Percentiles rank a stretch among this genome's conserved stretches.
phyloP scores from a whole-genome alignment of 2,113 vertebrate species.

The Excalfactoria chinensis region DNA sequence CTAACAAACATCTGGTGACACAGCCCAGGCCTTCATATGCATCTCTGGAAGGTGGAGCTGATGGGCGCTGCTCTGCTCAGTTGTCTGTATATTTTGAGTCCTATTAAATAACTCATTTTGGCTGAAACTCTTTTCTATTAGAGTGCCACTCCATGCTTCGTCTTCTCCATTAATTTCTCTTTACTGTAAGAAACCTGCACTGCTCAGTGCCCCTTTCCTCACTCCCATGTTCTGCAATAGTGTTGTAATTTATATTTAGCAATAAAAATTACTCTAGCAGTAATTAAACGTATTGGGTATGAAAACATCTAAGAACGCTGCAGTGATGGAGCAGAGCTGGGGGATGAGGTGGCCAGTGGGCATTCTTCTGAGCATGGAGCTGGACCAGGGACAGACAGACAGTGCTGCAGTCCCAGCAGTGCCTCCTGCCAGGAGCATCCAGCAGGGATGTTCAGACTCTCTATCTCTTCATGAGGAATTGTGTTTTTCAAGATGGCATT shows the following conservation, averaged over 20 bases:
- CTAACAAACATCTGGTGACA: accelerated
- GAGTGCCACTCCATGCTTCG: neutral
- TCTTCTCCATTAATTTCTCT: neutral
- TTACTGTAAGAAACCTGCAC: neutral
- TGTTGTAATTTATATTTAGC: neutral
- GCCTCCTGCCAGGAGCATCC: neutral
- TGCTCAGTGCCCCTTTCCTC: neutral
- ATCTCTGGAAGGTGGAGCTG: neutral
- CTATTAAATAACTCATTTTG: neutral
- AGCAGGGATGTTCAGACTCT: neutral
- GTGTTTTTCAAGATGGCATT: neutral
- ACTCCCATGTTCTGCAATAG: neutral
- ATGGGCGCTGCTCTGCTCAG: neutral
- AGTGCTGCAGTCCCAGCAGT: neutral
- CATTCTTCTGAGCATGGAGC: neutral
- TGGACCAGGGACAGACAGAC: neutral
- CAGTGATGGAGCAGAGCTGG: neutral
- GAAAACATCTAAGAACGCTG: neutral
- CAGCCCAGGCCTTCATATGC: neutral
- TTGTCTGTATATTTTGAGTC: neutral
- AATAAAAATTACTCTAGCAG: neutral
- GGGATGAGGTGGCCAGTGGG: neutral
- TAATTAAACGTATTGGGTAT: neutral
- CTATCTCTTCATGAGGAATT: neutral
- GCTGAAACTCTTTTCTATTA: neutral